A percentile compares a stretch with the other conserved stretches of the same genome.
phyloP scores from a whole-genome alignment of 2,888 invertebrate genomes.

The Onchidella celtica region DNA sequence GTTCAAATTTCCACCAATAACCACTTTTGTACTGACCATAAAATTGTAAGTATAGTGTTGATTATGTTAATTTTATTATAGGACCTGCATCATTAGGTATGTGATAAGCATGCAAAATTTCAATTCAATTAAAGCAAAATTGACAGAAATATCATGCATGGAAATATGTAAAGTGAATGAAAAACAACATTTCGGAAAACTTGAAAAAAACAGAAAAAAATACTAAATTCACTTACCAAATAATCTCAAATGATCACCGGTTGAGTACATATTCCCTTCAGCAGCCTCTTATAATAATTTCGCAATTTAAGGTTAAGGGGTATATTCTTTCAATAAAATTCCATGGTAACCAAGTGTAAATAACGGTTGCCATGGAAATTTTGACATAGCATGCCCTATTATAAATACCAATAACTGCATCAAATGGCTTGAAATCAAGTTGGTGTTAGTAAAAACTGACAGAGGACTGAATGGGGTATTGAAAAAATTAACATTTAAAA shows the following conservation, averaged over 20 bases:
- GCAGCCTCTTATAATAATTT: neutral
- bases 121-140: neutral
- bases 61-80: neutral
- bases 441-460: neutral
- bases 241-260: conserved; percentile 15
- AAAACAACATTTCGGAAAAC: neutral
- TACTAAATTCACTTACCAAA: neutral
- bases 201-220: neutral
- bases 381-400: neutral
- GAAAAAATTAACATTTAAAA: neutral
- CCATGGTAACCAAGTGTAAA: neutral
- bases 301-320: neutral
- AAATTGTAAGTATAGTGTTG: neutral
- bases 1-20: neutral
- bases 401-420: neutral
- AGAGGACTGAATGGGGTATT: neutral
- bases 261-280: conserved; percentile 21
- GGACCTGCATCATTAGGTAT: neutral
- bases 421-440: neutral
- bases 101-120: neutral
- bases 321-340: neutral
- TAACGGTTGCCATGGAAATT: neutral
- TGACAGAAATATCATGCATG: neutral
- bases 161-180: neutral
- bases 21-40: neutral